Evolutionary conservation across 2,888 invertebrate genomes (phyloP), one percentile per base, ranked within the genome.

Genomic region (Melinopterus prodromus): DNA sequence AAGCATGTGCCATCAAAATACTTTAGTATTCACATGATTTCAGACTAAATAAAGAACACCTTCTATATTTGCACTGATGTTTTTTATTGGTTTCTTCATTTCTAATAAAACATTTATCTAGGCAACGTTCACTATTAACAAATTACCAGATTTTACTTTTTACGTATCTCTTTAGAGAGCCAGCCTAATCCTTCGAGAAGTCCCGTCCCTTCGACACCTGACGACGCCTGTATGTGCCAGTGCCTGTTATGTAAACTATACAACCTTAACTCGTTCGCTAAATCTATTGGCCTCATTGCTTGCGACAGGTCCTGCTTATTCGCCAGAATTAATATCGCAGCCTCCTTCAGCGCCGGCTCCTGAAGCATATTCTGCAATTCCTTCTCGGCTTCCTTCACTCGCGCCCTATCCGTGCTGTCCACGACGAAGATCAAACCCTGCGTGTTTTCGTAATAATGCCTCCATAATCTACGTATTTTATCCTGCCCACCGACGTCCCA

Each of bases 401-500:
- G 93, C 88, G 98, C 98, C 76, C 96, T 93, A 88, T 98, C 98
- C 89, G 97, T 98, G 70, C 98, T 98, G 90, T 98, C 98, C 6
- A 98, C 96, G 69, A 98, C 98, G 90, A 97, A 98, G 85, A 98
- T 98, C 72, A 98, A 91, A 76, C 97, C 98, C 90, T 97, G 95
- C 3, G 98, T 98, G 88, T 98, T 98, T 89, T 98, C 98, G 88
- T 98, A 99, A 88, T 99, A 99, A 88, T 99, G 98, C 88, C 98
- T 94, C 98, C 98, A 99, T 76, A 99, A 90, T 0, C 98, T 97
- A 83, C 98, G 92, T 86, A 99, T 98, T 91, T 98, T 98, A 89
- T 98, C 97, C 89, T 98, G 98, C 82, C 98, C 98, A 87, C 98
- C 98, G 80, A 99, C 98, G 89, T 99, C 98, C 98, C 98, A 99